These are phyloP conservation scores for Orgyia antiqua DNA, from an alignment of 2,888 invertebrate species.

Conservation along the genomic window DNA sequence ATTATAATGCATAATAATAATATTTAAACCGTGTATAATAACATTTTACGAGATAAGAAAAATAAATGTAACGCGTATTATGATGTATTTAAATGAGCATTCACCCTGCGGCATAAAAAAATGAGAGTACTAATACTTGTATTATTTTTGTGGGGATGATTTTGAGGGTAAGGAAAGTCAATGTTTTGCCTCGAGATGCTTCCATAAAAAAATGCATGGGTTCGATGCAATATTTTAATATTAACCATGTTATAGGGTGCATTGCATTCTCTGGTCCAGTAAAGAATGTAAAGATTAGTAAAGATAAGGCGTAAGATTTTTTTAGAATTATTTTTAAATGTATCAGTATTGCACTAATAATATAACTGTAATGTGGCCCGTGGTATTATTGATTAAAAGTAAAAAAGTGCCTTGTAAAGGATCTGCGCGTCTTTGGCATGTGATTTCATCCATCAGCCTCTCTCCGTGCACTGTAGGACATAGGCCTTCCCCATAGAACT, in stretches of 20 bases:
- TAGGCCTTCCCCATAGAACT: no score
- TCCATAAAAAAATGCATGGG: constrained; percentile 70
- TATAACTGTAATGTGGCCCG: no score
- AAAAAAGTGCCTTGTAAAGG: no score
- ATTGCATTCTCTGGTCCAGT: constrained; percentile 49
- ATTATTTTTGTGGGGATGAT: constrained; percentile 63
- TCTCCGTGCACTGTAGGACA: no score
- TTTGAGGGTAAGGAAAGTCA: constrained; percentile 53
- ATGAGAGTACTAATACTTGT: constrained; percentile 72
- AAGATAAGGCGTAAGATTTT: no score
- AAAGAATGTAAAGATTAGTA: constrained; percentile 36
- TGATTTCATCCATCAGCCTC: no score
- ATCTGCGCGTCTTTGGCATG: no score
- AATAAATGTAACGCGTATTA: constrained; percentile 42
- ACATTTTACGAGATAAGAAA: constrained; percentile 23
- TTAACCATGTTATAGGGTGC: constrained; percentile 71
- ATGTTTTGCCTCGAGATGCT: constrained; percentile 63
- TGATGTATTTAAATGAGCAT: constrained; percentile 53
- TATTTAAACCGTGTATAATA: no score
- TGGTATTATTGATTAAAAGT: no score
- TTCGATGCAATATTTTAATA: constrained; percentile 74
- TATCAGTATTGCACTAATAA: no score
- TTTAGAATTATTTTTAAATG: no score
- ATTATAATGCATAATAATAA: no score
- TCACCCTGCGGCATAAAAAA: constrained; percentile 47